phyloP scores from a whole-genome alignment of 2,888 invertebrate species.

The Druceiella hillmani region DNA sequence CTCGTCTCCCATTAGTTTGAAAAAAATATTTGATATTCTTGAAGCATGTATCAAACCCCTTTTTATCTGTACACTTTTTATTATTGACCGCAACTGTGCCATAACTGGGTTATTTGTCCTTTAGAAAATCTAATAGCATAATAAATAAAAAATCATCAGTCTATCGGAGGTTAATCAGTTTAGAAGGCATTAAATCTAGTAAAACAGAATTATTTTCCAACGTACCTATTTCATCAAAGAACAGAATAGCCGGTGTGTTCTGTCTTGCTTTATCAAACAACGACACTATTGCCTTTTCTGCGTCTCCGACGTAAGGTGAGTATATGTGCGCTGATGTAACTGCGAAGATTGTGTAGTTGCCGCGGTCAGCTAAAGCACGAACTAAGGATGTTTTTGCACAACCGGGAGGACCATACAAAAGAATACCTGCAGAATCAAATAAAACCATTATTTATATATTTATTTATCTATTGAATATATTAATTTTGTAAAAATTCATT shows the following conservation, averaged over 20 bases:
- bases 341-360: slow-evolving; percentile 49
- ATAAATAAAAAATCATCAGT: too few relatives aligned
- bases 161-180: slow-evolving; percentile 1
- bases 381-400: slow-evolving; percentile 61
- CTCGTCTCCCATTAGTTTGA: too few relatives aligned
- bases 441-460: slow-evolving; percentile 9
- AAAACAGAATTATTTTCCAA: too few relatives aligned
- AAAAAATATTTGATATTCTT: too few relatives aligned
- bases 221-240: slow-evolving; percentile 59
- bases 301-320: slow-evolving; percentile 60
- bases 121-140: too few relatives aligned
- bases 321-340: slow-evolving; percentile 58
- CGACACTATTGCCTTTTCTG: slow-evolving; percentile 53
- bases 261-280: slow-evolving; percentile 55
- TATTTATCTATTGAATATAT: too few relatives aligned
- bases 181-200: slow-evolving; percentile 2
- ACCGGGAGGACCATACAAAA: slow-evolving; percentile 60
- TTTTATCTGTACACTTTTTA: too few relatives aligned
- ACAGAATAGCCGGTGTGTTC: slow-evolving; percentile 55
- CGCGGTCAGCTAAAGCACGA: slow-evolving; percentile 49
- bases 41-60: too few relatives aligned
- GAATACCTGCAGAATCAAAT: slow-evolving; percentile 36
- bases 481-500: too few relatives aligned
- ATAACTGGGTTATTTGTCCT: too few relatives aligned
- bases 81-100: too few relatives aligned